phyloP scores from a whole-genome alignment of 2,797 vertebrate species.

The Propithecus perrieri region DNA sequence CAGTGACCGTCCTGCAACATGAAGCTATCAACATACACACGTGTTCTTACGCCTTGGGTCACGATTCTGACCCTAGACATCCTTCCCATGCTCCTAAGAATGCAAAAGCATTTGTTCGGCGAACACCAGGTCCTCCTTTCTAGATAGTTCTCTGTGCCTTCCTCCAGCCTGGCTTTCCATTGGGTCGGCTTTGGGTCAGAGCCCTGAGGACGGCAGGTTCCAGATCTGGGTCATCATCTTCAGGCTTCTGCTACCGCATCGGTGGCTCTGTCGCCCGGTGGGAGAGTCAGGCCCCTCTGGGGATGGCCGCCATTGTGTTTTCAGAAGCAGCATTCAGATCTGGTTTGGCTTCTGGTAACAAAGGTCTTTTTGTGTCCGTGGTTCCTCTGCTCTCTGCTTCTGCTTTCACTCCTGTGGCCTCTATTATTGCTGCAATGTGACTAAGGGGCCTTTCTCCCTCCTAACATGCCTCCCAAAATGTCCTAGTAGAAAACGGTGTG shows the following conservation, averaged over 20 bases:
- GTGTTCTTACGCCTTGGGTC: fast-evolving
- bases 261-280: not conserved
- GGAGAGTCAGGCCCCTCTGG: not conserved
- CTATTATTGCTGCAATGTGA: not conserved
- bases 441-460: not conserved
- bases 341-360: not conserved
- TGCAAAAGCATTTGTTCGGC: not conserved
- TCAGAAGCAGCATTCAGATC: slow-evolving; percentile 36
- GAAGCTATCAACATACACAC: not conserved
- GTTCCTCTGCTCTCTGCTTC: not conserved
- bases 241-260: not conserved
- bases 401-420: not conserved
- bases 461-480: not conserved
- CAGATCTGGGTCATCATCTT: not conserved
- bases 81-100: not conserved
- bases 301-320: not conserved
- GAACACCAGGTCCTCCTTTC: not conserved
- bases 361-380: not conserved
- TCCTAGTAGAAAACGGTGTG: not conserved
- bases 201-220: not conserved
- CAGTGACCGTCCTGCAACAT: fast-evolving
- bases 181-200: no score
- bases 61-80: not conserved
- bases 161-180: not conserved
- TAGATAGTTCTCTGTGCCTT: not conserved